A percentile compares a stretch with the other conserved stretches of the same genome.
Conservation (phyloP, 30 jellyfish, hydroid and myxozoan genomes). For the Calvadosia cruxmelitensis region DNA sequence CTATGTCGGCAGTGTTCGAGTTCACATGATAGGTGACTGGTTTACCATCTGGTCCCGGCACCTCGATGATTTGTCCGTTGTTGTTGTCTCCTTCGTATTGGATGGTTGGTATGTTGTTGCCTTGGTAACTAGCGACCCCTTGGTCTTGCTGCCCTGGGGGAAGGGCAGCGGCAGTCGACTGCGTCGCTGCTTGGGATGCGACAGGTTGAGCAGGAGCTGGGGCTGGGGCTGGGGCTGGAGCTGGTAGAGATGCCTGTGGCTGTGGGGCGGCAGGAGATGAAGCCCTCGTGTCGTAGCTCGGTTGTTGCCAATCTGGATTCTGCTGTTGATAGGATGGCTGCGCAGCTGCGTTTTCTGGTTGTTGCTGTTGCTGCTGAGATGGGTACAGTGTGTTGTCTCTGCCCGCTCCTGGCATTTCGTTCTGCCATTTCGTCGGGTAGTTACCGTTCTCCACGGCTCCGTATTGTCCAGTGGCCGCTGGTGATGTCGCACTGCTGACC, state of each 20-base stretch:
- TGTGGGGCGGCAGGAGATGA: constrained; percentile 1
- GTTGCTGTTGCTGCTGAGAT: background rate
- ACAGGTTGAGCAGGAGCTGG: constrained; percentile 13
- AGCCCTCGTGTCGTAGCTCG: background rate
- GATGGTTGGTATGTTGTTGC: too few relatives aligned
- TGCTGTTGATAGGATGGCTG: too few relatives aligned
- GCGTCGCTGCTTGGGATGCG: constrained; percentile 10
- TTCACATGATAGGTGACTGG: constrained; percentile 34
- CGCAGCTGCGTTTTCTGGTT: too few relatives aligned
- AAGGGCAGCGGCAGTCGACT: constrained; percentile 34
- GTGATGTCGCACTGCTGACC: background rate
- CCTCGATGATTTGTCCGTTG: constrained; percentile 23
- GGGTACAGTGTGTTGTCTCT: background rate
- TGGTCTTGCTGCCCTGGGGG: constrained; percentile 10
- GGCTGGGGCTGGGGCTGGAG: constrained; percentile 42
- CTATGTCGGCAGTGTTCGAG: constrained; percentile 48
- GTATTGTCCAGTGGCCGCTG: background rate
- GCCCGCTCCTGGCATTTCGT: background rate
- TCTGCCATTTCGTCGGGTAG: background rate
- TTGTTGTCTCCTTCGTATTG: too few relatives aligned
- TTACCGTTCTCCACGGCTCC: background rate
- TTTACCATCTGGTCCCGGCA: constrained; percentile 52
- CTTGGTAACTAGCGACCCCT: background rate
- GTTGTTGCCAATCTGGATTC: too few relatives aligned
- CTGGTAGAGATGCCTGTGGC: constrained; percentile 14